Evolutionary conservation across 1,140 invertebrate genomes (phyloP).

Genomic region (Drosophila pruinosa): DNA sequence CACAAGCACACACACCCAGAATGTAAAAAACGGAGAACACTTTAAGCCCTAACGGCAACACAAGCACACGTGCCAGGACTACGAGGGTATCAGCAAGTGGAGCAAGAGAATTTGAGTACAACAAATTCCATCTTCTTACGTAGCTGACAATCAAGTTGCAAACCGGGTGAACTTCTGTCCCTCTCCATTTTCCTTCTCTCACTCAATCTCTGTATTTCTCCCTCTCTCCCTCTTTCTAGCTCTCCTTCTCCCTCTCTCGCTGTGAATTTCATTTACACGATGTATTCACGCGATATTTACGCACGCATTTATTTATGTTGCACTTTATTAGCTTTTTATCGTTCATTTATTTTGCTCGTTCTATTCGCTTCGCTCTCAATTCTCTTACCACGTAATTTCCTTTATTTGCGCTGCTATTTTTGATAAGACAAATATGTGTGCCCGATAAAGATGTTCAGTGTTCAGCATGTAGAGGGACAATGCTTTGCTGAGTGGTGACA

Average conservation of each 20-base stretch:
- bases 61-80: constrained; percentile 55
- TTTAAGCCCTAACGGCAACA: constrained; percentile 54
- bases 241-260: background rate
- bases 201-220: background rate
- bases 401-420: constrained; percentile 50
- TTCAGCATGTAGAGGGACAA: background rate
- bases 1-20: background rate
- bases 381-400: background rate
- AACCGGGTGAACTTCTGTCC: constrained; percentile 4
- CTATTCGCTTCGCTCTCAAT: constrained; percentile 39
- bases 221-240: background rate
- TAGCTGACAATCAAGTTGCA: constrained; percentile 47
- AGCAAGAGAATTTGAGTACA: constrained; percentile 16
- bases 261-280: constrained; percentile 24
- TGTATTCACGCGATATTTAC: constrained; percentile 60
- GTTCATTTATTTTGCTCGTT: constrained; percentile 74
- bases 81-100: constrained; percentile 21
- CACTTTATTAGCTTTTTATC: constrained; percentile 80
- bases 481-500: background rate
- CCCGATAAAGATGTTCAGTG: constrained; percentile 11
- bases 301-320: constrained; percentile 71
- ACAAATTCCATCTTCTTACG: constrained; percentile 2
- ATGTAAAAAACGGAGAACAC: constrained; percentile 17
- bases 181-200: background rate
- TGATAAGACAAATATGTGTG: constrained; percentile 26